Conservation (phyloP, 2,797 vertebrate genomes). For the Takifugu rubripes region DNA sequence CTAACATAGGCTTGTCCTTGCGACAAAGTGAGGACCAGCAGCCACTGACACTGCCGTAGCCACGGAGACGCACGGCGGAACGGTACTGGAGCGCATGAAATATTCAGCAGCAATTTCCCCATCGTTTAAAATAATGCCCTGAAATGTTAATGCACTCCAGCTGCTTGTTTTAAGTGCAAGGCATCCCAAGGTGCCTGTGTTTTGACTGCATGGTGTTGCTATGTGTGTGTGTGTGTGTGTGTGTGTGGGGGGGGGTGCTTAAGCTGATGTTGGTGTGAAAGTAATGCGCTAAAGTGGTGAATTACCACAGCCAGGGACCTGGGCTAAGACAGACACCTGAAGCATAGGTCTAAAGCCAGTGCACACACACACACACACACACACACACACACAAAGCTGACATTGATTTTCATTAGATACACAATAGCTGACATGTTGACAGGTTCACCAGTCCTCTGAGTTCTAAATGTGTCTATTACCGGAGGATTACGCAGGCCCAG, state of each 20-base stretch:
- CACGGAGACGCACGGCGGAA: conserved; percentile 41
- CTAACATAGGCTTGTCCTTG: conserved; percentile 33
- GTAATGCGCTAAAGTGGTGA: conserved; percentile 41
- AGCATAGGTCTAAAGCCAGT: not conserved
- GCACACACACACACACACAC: not conserved
- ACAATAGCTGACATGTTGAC: conserved; percentile 37
- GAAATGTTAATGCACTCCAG: conserved; percentile 68
- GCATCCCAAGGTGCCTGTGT: conserved; percentile 53
- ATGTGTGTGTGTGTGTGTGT: too few relatives aligned
- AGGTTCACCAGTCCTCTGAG: conserved; percentile 26
- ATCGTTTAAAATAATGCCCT: conserved; percentile 69
- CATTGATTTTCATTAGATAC: conserved; percentile 42
- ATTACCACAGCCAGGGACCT: conserved; percentile 22
- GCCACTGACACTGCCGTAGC: conserved; percentile 24
- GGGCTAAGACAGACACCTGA: conserved; percentile 33
- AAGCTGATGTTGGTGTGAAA: conserved; percentile 47
- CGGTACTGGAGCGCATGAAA: conserved; percentile 55
- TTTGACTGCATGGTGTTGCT: conserved; percentile 34
- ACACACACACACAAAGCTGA: conserved; percentile 4
- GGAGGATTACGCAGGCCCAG: conserved; percentile 41
- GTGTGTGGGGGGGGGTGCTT: conserved; percentile 17
- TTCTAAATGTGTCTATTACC: conserved; percentile 46
- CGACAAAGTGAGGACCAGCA: conserved; percentile 15
- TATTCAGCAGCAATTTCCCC: conserved; percentile 68
- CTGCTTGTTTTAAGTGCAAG: conserved; percentile 65